phyloP scores from a whole-genome alignment of 35 echinoderm and acorn worm species.

The Chiridota heheva region DNA sequence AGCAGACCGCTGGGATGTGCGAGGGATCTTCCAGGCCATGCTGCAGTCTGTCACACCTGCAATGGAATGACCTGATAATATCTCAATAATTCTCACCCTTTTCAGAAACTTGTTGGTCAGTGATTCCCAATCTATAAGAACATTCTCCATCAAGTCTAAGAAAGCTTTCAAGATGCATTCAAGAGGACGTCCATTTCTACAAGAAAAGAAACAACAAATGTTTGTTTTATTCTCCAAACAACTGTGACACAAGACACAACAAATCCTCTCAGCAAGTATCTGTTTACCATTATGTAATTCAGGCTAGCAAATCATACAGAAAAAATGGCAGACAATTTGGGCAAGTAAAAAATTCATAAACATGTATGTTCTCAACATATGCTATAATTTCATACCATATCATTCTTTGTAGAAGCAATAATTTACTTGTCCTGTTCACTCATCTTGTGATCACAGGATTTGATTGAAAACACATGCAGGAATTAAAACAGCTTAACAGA shows the following conservation, averaged over 20 bases:
- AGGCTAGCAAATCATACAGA: slow-evolving; percentile 6
- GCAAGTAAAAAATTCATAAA: no score
- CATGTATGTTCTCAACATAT: background rate
- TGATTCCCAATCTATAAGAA: slow-evolving; percentile 56
- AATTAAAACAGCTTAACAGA: no score
- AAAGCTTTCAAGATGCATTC: slow-evolving; percentile 63
- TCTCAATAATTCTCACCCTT: slow-evolving; percentile 28
- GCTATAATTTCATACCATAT: background rate
- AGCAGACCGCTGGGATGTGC: no score
- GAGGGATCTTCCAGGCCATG: background rate
- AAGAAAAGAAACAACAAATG: slow-evolving; percentile 5
- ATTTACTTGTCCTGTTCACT: no score
- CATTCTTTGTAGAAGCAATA: no score
- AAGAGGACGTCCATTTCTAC: slow-evolving; percentile 59
- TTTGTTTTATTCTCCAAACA: background rate
- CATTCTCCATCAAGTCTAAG: slow-evolving; percentile 83
- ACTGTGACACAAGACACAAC: background rate
- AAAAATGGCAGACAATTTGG: no score
- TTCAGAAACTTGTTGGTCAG: slow-evolving; percentile 77
- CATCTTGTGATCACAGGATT: no score
- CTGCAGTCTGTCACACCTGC: background rate
- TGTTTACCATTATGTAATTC: background rate
- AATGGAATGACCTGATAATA: background rate
- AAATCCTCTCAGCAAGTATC: background rate
- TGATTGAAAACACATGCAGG: no score